Evolutionary conservation across 2,113 vertebrate species (phyloP), one percentile per base, ranked within the genome.

Genomic region (Myotis brandtii): DNA sequence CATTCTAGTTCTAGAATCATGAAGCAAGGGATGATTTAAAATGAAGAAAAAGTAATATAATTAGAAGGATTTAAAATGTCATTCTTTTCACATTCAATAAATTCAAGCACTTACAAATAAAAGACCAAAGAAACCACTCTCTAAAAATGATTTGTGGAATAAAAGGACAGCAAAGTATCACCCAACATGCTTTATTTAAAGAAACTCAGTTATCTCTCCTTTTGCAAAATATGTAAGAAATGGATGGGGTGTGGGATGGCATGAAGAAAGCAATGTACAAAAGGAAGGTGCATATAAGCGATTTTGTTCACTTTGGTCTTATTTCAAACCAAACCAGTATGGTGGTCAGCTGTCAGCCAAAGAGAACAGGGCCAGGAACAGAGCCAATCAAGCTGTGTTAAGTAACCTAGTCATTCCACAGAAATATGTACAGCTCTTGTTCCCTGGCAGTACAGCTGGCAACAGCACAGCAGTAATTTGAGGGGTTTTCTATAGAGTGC

Each of bases 351-450:
- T 92, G 83, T 95, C 80, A 95, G 84, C 83, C 86, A 96, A 92
- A 92, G 50, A 80, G 87, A 96, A 95, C 75, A 89, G 77, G 43
- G 48, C 54, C 67, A 97, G 89, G 70, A 97, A 91, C 43, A 77
- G 87, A 96, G 73, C 94, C 95, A 95, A 64, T 93, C 90, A 93
- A 89, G 40, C 80, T 93, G 85, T 62, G 75, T 86, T 82, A 95
- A 96, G 86, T 59, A 96, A 81, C 48, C 59, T 32, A 92, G 46
- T 62, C 87, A 84, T 84, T 86, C 88, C 82, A 86, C 16, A 89
- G 92, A 95, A 94, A 92, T 94, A 86, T 84, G 77, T 81, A 82
- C 37, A 73, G 76, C 62, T 96, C 92, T 81, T 94, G 86, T 89
- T 88, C 73, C 81, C 85, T 50, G 52, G 46, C 50, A 87, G 52